These are phyloP conservation scores for Hyphantria cunea DNA, from an alignment of 1,140 invertebrate genomes.

Conservation along the genomic window DNA sequence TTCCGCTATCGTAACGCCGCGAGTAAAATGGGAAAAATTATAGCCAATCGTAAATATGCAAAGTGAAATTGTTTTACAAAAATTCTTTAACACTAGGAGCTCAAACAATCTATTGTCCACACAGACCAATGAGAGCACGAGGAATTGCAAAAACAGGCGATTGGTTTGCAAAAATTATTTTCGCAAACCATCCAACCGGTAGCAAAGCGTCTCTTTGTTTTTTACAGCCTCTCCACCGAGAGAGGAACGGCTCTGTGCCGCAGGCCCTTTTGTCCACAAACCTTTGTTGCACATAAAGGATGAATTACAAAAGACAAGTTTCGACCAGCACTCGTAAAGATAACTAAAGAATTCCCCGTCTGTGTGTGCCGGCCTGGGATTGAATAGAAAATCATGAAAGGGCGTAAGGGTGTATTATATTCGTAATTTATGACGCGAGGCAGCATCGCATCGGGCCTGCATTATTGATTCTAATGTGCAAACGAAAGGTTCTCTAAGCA, in stretches of 20 bases:
- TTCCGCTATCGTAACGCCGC: conserved; percentile 40
- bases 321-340: conserved; percentile 66
- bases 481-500: conserved; percentile 40
- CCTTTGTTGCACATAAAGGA: conserved; percentile 70
- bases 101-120: conserved; percentile 64
- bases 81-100: conserved; percentile 24
- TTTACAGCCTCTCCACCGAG: conserved; percentile 53
- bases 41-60: conserved; percentile 47
- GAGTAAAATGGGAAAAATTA: conserved; percentile 39
- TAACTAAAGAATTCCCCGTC: conserved; percentile 64
- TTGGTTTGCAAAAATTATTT: conserved; percentile 80
- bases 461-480: conserved; percentile 56
- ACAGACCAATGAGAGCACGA: conserved; percentile 54
- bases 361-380: conserved; percentile 50
- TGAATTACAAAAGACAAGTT: conserved; percentile 71
- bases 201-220: conserved; percentile 56
- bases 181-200: conserved; percentile 63
- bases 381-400: conserved; percentile 64
- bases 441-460: conserved; percentile 51
- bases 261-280: conserved; percentile 60
- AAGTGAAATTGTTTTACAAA: conserved; percentile 47
- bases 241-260: conserved; percentile 51
- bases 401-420: conserved; percentile 73
- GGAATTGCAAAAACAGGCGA: conserved; percentile 54
- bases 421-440: conserved; percentile 63